Evolutionary conservation across 2,888 invertebrate genomes (phyloP).

Genomic region (Mythimna lalbum): DNA sequence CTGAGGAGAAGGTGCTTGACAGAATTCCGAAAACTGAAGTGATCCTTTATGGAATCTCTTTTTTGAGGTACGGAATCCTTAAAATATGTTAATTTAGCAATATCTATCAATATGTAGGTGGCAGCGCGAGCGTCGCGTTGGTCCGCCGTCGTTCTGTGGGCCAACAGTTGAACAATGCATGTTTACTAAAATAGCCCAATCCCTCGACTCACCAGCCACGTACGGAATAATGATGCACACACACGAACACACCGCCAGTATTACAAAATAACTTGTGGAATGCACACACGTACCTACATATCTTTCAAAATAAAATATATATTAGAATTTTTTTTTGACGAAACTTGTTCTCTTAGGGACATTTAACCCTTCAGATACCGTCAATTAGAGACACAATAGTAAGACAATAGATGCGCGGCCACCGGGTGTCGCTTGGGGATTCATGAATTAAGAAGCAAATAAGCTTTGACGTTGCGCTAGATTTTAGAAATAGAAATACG

Average conservation of each 20-base stretch:
- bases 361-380: no score
- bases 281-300: conserved; percentile 40
- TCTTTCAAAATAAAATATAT: conserved; percentile 34
- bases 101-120: conserved; percentile 61
- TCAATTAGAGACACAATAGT: no score
- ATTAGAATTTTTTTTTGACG: conserved; percentile 17
- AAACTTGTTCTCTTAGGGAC: conserved; percentile 5
- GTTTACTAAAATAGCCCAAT: conserved; percentile 69
- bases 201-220: conserved; percentile 63
- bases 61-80: neutral
- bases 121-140: conserved; percentile 19
- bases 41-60: no score
- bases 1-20: no score
- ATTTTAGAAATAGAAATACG: neutral
- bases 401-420: no score
- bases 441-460: no score
- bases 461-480: conserved; percentile 3
- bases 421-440: no score
- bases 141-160: conserved; percentile 59
- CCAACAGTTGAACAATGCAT: conserved; percentile 72
- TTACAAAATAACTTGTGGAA: conserved; percentile 61
- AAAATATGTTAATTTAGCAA: conserved; percentile 61
- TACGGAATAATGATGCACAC: conserved; percentile 71
- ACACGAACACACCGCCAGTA: conserved; percentile 47
- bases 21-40: no score